These are phyloP conservation scores for Oryzias sinensis DNA, from an alignment of 2,797 vertebrate species.

Conservation along the genomic window DNA sequence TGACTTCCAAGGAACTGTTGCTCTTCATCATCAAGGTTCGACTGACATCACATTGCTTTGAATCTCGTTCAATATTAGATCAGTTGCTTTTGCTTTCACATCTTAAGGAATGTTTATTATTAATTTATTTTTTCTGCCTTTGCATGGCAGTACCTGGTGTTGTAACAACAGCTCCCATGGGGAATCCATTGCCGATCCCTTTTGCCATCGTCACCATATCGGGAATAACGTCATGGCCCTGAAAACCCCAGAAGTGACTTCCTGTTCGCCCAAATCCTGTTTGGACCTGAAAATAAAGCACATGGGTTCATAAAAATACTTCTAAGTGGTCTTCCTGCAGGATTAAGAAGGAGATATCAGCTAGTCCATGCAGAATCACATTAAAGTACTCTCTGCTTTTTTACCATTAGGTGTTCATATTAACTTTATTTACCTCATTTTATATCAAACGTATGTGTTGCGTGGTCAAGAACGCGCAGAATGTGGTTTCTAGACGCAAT, in stretches of 20 bases:
- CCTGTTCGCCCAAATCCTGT: conserved; percentile 93
- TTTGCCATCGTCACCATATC: conserved; percentile 96
- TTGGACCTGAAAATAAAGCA: conserved; percentile 82
- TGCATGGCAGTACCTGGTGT: conserved; percentile 78
- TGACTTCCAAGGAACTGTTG: no score
- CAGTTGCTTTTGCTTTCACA: background rate
- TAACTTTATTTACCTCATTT: no score
- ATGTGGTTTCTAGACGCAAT: no score
- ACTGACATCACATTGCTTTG: background rate
- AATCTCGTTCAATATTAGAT: background rate
- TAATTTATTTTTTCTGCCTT: background rate
- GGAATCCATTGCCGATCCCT: conserved; percentile 94
- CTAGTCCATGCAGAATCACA: background rate
- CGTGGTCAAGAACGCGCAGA: no score
- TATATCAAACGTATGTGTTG: no score
- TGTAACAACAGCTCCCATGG: conserved; percentile 93
- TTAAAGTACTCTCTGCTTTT: background rate
- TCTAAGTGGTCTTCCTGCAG: background rate
- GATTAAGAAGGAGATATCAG: background rate
- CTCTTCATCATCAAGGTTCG: background rate
- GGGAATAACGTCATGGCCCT: conserved; percentile 86
- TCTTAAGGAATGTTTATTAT: background rate
- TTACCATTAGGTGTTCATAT: no score
- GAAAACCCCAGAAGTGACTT: conserved; percentile 94
- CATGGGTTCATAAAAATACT: background rate